Conservation (phyloP, 2,888 invertebrate genomes). For the Geophilus truncorum region DNA sequence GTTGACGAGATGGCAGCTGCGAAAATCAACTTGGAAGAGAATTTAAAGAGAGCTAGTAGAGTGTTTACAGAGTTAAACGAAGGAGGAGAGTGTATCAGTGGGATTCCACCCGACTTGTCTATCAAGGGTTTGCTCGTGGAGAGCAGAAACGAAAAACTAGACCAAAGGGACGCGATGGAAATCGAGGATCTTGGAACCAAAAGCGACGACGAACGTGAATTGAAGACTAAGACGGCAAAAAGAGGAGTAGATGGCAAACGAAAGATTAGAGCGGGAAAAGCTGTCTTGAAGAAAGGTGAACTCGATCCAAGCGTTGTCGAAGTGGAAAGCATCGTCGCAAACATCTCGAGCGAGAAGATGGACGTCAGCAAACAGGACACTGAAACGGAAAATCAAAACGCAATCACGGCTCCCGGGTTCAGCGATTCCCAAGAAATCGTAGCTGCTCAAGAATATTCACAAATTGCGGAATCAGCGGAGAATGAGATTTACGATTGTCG, state of each 20-base stretch:
- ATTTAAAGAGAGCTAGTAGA: not conserved
- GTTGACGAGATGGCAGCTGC: not conserved
- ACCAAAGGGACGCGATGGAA: not conserved
- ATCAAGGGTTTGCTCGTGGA: not conserved
- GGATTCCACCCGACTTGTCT: not conserved
- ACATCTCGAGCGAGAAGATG: not conserved
- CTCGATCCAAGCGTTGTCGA: not conserved
- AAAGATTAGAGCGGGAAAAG: not conserved
- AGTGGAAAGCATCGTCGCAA: not conserved
- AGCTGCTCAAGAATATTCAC: constrained; percentile 7
- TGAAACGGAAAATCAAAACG: not conserved
- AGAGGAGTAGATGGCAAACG: not conserved
- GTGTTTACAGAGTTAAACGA: not conserved
- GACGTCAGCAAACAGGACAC: not conserved
- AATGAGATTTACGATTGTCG: constrained; percentile 39
- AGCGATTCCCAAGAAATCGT: not conserved
- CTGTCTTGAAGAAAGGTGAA: not conserved
- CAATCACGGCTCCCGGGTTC: not conserved
- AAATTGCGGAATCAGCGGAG: constrained; percentile 37
- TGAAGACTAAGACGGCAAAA: not conserved
- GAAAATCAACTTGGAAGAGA: not conserved
- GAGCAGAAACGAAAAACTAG: not conserved
- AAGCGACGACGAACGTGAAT: not conserved
- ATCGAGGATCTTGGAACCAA: not conserved
- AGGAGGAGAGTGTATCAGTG: not conserved